A percentile compares a stretch with the other conserved stretches of the same genome.
Evolutionary conservation across 2,888 invertebrate species (phyloP).

Genomic region (Adelognathus sp.): DNA sequence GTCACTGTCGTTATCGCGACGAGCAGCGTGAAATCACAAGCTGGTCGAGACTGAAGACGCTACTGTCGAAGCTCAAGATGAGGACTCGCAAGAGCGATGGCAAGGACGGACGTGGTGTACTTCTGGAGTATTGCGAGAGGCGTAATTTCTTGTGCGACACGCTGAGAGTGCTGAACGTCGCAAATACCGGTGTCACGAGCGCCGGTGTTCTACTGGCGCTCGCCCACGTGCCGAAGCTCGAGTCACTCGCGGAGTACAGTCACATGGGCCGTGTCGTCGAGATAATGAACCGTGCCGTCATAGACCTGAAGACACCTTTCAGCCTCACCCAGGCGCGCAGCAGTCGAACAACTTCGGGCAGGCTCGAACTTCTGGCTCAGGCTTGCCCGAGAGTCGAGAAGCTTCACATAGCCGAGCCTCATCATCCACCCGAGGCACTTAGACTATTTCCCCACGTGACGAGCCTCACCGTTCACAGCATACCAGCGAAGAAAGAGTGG

Average conservation of each 20-base stretch:
- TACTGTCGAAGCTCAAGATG: conserved; percentile 67
- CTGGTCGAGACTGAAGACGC: conserved; percentile 74
- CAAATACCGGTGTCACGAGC: conserved; percentile 79
- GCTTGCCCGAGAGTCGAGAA: conserved; percentile 78
- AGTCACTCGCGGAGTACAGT: conserved; percentile 80
- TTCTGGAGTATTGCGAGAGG: conserved; percentile 78
- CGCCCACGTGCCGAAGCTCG: conserved; percentile 76
- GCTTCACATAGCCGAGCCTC: conserved; percentile 79
- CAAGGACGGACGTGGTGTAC: conserved; percentile 66
- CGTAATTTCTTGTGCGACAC: conserved; percentile 79
- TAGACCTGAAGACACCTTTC: conserved; percentile 74
- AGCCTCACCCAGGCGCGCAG: conserved; percentile 77
- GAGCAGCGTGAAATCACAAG: conserved; percentile 67
- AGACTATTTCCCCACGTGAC: conserved; percentile 76
- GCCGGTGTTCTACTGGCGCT: conserved; percentile 78
- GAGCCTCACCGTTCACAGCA: conserved; percentile 76
- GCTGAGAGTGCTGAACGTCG: conserved; percentile 78
- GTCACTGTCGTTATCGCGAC: conserved; percentile 2
- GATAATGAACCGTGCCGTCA: conserved; percentile 74
- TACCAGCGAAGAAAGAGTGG: conserved; percentile 78
- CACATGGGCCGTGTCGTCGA: conserved; percentile 80
- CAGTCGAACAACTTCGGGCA: conserved; percentile 75
- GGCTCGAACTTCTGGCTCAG: conserved; percentile 78
- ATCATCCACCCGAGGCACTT: conserved; percentile 78
- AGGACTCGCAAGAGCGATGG: conserved; percentile 67